These are phyloP conservation scores for Drosophila colorata DNA, from an alignment of 2,888 invertebrate species.

Conservation along the genomic window DNA sequence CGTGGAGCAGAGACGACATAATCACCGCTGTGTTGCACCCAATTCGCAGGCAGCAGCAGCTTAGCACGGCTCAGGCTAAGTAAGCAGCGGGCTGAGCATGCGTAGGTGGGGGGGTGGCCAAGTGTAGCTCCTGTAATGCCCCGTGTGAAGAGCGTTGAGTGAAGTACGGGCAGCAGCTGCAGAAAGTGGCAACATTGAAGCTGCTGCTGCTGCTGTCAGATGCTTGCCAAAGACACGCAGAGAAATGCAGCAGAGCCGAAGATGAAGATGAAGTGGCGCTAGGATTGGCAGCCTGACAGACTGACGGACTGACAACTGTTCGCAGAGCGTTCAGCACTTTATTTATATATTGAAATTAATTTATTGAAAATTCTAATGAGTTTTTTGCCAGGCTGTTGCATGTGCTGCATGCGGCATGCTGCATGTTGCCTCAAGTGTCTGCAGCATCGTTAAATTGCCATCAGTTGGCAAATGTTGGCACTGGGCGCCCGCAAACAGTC, in stretches of 20 bases:
- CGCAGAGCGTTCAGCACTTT: constrained; percentile 39
- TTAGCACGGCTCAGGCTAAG: constrained; percentile 62
- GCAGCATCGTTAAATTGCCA: constrained; percentile 35
- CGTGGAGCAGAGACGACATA: constrained; percentile 62
- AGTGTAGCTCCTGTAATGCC: constrained; percentile 17
- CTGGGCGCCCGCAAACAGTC: constrained; percentile 36
- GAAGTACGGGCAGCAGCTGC: constrained; percentile 68
- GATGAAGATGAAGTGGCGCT: constrained; percentile 72
- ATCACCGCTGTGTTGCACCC: constrained; percentile 72
- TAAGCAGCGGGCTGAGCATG: constrained; percentile 17
- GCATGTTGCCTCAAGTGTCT: constrained; percentile 5
- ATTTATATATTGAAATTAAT: constrained; percentile 77
- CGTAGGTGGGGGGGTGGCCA: not conserved
- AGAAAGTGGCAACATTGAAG: constrained; percentile 62
- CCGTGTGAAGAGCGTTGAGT: constrained; percentile 45
- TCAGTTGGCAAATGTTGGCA: constrained; percentile 47
- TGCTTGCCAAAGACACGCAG: constrained; percentile 41
- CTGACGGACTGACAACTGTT: constrained; percentile 36
- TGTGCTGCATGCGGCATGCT: constrained; percentile 2
- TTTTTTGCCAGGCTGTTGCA: constrained; percentile 38
- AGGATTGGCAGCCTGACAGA: constrained; percentile 27
- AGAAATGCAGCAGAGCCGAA: not conserved
- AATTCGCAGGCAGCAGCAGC: constrained; percentile 60
- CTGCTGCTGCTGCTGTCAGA: not conserved
- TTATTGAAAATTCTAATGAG: constrained; percentile 79